Evolutionary conservation across 2,888 invertebrate genomes (phyloP).

Genomic region (Rhagonycha fulva): DNA sequence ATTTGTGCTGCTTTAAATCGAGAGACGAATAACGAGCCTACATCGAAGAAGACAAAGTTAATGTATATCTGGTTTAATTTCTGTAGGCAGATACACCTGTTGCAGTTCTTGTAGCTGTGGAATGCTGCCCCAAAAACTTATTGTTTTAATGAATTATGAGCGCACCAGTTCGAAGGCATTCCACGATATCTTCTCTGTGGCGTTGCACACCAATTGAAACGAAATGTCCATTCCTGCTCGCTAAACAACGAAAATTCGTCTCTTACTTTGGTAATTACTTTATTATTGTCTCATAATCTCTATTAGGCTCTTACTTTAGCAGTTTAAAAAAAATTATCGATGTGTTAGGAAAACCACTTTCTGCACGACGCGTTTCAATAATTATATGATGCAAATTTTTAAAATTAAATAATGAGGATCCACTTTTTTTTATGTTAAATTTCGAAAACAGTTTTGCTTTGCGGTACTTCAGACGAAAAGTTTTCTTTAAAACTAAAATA

Average conservation of each 20-base stretch:
- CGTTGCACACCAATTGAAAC: not conserved
- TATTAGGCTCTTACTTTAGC: not conserved
- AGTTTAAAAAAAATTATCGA: not conserved
- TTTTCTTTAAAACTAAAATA: not conserved
- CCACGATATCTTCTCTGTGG: not conserved
- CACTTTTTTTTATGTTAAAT: not conserved
- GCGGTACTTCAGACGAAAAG: not conserved
- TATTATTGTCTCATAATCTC: not conserved
- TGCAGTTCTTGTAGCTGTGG: constrained; percentile 27
- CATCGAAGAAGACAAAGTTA: constrained; percentile 5
- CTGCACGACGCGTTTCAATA: not conserved
- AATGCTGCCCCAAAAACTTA: constrained; percentile 29
- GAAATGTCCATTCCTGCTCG: not conserved
- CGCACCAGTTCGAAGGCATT: constrained; percentile 13
- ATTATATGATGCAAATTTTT: not conserved
- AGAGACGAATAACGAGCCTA: not conserved
- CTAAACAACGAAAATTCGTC: not conserved
- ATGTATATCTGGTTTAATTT: constrained; percentile 14
- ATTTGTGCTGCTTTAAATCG: not conserved
- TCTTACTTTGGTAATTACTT: not conserved
- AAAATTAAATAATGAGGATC: not conserved
- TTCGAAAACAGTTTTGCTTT: not conserved
- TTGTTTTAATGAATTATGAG: constrained; percentile 32
- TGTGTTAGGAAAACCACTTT: not conserved
- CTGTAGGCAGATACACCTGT: constrained; percentile 26